Evolutionary conservation across 2,797 vertebrate species (phyloP).

Genomic region (Sebastes cheni): DNA sequence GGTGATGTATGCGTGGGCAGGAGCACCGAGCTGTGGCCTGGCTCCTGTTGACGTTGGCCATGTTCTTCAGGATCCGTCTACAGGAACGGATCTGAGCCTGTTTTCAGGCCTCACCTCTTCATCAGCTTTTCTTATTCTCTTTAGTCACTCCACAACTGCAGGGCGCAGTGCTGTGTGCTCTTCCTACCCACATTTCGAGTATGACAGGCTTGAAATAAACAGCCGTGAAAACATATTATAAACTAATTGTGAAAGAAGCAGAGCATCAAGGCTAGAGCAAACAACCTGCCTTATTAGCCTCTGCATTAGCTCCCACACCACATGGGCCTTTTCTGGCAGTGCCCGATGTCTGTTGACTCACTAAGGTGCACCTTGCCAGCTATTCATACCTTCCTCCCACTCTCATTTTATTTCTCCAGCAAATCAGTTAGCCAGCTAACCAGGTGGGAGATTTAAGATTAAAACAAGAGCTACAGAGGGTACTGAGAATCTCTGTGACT

Average conservation of each 20-base stretch:
- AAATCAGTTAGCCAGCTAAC: conserved; percentile 43
- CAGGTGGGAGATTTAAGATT: conserved; percentile 33
- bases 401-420: conserved; percentile 54
- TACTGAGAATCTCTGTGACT: background rate
- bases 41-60: conserved; percentile 71
- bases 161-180: background rate
- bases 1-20: conserved; percentile 62
- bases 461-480: conserved; percentile 13
- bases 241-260: conserved; percentile 11
- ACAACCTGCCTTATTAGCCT: conserved; percentile 29
- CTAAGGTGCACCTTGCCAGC: conserved; percentile 54
- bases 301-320: conserved; percentile 26
- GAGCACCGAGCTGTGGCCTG: conserved; percentile 45
- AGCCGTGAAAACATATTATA: background rate
- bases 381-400: conserved; percentile 68
- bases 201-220: background rate
- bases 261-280: conserved; percentile 16
- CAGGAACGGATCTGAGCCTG: conserved; percentile 30
- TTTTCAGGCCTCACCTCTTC: conserved; percentile 27
- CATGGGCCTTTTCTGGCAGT: conserved; percentile 54
- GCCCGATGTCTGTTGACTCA: conserved; percentile 65
- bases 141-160: background rate
- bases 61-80: conserved; percentile 42
- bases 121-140: background rate
- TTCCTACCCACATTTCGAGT: background rate